Conservation (phyloP, 1,140 invertebrate species). For the Papilio xuthus region DNA sequence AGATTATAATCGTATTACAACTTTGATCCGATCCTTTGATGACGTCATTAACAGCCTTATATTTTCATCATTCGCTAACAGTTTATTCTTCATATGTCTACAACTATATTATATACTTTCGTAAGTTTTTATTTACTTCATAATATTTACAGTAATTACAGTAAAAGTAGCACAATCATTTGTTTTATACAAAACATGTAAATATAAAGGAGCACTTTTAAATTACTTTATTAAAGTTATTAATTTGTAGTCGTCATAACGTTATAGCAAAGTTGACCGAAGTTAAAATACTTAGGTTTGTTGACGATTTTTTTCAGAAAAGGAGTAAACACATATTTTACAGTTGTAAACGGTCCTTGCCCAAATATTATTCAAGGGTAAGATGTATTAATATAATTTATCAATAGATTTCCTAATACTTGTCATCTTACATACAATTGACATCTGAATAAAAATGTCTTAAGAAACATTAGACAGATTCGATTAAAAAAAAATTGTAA, state of each 20-base stretch:
- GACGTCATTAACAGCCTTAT: slow-evolving; percentile 82
- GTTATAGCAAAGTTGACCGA: neutral
- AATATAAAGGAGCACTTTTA: neutral
- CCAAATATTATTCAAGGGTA: neutral
- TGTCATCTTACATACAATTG: neutral
- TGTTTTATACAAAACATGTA: neutral
- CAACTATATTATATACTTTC: slow-evolving; percentile 86
- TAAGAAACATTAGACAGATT: too few relatives aligned
- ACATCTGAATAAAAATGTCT: neutral
- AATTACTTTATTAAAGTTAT: neutral
- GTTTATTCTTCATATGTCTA: slow-evolving; percentile 88
- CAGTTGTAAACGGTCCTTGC: neutral
- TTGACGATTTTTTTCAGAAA: slow-evolving; percentile 26
- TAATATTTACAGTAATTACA: neutral
- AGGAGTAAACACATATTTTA: neutral
- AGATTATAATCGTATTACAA: slow-evolving; percentile 82
- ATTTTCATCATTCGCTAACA: slow-evolving; percentile 86
- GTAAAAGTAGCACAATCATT: neutral
- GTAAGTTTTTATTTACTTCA: slow-evolving; percentile 73
- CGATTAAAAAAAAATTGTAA: too few relatives aligned
- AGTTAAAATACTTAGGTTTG: neutral
- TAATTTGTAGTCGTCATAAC: neutral
- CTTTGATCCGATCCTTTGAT: slow-evolving; percentile 82
- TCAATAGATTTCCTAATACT: neutral
- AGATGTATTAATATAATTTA: neutral